A percentile compares a stretch with the other conserved stretches of the same genome.
Conservation (phyloP, 2,113 vertebrate genomes). For the Notarius quadriscutis region DNA sequence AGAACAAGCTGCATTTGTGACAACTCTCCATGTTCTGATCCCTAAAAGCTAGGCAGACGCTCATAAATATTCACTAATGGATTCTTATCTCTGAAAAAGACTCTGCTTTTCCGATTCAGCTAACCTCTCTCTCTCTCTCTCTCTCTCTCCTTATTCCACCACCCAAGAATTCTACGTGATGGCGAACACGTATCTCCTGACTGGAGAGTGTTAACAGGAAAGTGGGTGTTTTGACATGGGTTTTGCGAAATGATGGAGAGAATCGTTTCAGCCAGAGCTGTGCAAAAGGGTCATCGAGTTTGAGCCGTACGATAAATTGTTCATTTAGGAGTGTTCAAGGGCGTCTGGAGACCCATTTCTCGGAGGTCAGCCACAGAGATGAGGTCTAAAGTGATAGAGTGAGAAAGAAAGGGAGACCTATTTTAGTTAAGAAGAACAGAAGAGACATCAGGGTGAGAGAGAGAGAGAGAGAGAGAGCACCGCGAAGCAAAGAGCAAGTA, state of each 20-base stretch:
- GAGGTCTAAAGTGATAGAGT: constrained; percentile 12
- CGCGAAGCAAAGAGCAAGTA: constrained; percentile 4
- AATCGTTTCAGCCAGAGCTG: constrained; percentile 15
- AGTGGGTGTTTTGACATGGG: constrained; percentile 1
- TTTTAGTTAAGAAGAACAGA: constrained; percentile 24
- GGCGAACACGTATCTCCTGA: background rate
- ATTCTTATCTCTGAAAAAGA: constrained; percentile 34
- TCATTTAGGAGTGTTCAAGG: constrained; percentile 50
- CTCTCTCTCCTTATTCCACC: background rate
- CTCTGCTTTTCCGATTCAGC: background rate
- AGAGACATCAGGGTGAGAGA: background rate
- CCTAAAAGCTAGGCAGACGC: background rate
- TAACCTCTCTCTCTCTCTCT: background rate
- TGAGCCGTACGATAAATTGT: constrained; percentile 45
- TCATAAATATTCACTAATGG: constrained; percentile 51
- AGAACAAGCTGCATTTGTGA: constrained; percentile 27
- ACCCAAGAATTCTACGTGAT: background rate
- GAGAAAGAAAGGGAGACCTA: constrained; percentile 11
- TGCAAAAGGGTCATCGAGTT: constrained; percentile 46
- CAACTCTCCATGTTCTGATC: constrained; percentile 41
- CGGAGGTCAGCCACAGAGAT: constrained; percentile 29
- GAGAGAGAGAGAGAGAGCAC: background rate
- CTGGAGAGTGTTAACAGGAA: background rate
- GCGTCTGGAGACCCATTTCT: constrained; percentile 38
- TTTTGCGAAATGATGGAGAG: constrained; percentile 42